These are phyloP conservation scores for Lamellibrachia satsuma DNA, from an alignment of 2,888 invertebrate genomes.

Conservation along the genomic window DNA sequence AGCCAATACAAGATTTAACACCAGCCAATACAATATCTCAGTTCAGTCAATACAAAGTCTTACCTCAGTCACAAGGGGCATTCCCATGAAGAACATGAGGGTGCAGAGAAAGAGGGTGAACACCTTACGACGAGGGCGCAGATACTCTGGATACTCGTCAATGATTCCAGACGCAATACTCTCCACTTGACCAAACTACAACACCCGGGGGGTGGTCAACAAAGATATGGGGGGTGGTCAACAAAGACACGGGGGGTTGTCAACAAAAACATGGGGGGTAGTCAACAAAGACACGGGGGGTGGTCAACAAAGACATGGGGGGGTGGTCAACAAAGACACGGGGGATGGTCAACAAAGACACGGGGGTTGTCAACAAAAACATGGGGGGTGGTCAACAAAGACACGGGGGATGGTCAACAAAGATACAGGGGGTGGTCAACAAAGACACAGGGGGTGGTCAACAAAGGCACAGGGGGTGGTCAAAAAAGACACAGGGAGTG, in stretches of 20 bases:
- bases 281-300: too few relatives aligned
- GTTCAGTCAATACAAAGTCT: constrained; percentile 14
- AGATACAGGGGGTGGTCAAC: too few relatives aligned
- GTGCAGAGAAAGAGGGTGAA: constrained; percentile 52
- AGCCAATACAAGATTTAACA: neutral
- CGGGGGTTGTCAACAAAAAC: neutral
- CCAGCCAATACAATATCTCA: neutral
- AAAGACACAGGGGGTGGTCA: too few relatives aligned
- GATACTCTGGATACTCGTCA: constrained; percentile 52
- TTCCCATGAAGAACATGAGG: constrained; percentile 52
- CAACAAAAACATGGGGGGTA: too few relatives aligned
- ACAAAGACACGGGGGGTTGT: too few relatives aligned
- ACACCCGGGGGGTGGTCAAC: constrained; percentile 22
- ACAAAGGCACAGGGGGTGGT: neutral
- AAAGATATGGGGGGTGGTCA: too few relatives aligned
- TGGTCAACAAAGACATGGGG: too few relatives aligned
- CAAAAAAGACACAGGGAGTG: neutral
- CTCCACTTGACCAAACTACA: constrained; percentile 58
- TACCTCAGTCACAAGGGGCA: constrained; percentile 57
- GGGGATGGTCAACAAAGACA: too few relatives aligned
- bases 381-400: neutral
- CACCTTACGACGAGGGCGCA: constrained; percentile 43
- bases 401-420: too few relatives aligned
- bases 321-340: too few relatives aligned
- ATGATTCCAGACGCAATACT: constrained; percentile 55